Percentiles rank a stretch among this genome's conserved stretches.
These are phyloP conservation scores for Panulirus ornatus DNA, from an alignment of 1,140 invertebrate genomes.

Conservation along the genomic window DNA sequence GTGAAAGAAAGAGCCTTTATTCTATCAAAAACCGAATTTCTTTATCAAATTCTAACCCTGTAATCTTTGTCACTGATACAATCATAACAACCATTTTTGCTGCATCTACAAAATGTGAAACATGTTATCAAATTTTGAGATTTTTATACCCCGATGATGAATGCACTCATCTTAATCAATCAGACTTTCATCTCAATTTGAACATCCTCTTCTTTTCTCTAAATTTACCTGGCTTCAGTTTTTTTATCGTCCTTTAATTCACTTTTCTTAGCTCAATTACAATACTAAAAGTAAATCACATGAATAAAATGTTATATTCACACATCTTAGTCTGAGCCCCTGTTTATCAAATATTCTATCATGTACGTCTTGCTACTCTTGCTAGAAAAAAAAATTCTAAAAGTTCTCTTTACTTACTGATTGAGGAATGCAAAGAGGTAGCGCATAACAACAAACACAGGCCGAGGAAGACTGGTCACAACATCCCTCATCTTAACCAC, in stretches of 20 bases:
- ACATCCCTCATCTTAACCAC: slow-evolving; percentile 88
- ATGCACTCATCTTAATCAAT: too few relatives aligned
- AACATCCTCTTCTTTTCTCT: neutral
- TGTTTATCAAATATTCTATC: neutral
- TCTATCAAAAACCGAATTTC: too few relatives aligned
- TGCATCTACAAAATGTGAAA: too few relatives aligned
- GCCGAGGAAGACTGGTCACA: slow-evolving; percentile 86
- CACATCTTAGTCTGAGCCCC: neutral
- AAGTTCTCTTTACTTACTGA: slow-evolving; percentile 85
- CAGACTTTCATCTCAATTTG: too few relatives aligned
- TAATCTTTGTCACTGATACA: too few relatives aligned
- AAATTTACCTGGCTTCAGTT: neutral
- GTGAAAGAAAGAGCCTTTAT: too few relatives aligned
- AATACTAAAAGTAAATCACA: neutral
- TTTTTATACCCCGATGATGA: too few relatives aligned
- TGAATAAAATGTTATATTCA: neutral
- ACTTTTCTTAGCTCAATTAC: neutral
- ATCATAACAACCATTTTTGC: too few relatives aligned
- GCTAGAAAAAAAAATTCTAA: slow-evolving; percentile 11
- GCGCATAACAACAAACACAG: slow-evolving; percentile 92
- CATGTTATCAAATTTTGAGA: too few relatives aligned
- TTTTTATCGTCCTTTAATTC: neutral
- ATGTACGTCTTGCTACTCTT: neutral
- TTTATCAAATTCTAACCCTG: too few relatives aligned
- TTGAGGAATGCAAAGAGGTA: slow-evolving; percentile 98